These are phyloP conservation scores for Akabosia matsudoensis DNA, from an alignment of 1,140 invertebrate species.

Conservation along the genomic window DNA sequence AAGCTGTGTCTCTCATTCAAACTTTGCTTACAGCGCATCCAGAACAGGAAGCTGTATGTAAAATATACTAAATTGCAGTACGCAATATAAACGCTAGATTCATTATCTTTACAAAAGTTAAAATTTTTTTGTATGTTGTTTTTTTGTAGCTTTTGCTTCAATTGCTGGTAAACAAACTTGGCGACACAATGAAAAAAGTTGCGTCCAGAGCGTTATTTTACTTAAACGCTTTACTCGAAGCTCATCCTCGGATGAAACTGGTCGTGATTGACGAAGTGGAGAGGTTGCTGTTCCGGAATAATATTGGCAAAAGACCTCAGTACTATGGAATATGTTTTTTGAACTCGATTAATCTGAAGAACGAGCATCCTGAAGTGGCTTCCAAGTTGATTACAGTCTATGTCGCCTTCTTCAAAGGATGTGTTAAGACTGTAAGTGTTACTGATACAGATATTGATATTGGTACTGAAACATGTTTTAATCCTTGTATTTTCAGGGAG, in stretches of 20 bases:
- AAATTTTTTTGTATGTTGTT: background rate
- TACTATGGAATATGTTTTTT: conserved; percentile 93
- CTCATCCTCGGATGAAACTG: conserved; percentile 88
- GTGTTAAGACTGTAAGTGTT: conserved; percentile 66
- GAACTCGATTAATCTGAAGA: conserved; percentile 70
- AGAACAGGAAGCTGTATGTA: conserved; percentile 77
- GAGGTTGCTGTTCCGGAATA: conserved; percentile 77
- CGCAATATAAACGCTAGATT: background rate
- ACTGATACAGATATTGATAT: conserved; percentile 7
- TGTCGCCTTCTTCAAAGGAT: conserved; percentile 92
- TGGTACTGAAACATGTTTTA: too few relatives aligned
- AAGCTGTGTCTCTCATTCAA: conserved; percentile 72
- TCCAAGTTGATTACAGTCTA: conserved; percentile 83
- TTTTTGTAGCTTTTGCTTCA: conserved; percentile 65
- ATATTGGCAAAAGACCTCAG: conserved; percentile 78
- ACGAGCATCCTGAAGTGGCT: conserved; percentile 72
- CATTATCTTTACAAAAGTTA: background rate
- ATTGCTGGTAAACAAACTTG: conserved; percentile 89
- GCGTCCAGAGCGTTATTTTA: conserved; percentile 82
- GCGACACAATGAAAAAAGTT: conserved; percentile 83
- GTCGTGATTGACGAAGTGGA: conserved; percentile 85
- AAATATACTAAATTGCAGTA: conserved; percentile 18
- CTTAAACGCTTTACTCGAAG: conserved; percentile 75
- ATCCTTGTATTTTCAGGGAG: conserved; percentile 60
- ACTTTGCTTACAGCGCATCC: conserved; percentile 76